Evolutionary conservation across 2,797 vertebrate genomes (phyloP).

Genomic region (Acrossocheilus wenchowensis): DNA sequence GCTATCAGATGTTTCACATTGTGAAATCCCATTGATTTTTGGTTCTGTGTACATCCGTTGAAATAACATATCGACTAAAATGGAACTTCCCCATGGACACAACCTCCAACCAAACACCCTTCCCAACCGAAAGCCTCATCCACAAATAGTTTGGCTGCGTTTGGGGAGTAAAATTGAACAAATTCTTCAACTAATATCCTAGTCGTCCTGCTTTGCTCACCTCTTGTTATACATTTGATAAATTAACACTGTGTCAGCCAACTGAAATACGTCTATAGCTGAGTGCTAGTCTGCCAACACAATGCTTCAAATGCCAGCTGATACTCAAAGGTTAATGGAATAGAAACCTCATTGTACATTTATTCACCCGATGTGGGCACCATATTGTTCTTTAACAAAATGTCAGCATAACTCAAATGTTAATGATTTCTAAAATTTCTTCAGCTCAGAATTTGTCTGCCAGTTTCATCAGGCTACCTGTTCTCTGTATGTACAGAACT

Average conservation of each 20-base stretch:
- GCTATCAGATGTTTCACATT: slow-evolving; percentile 38
- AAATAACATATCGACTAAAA: slow-evolving; percentile 52
- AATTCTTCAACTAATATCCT: slow-evolving; percentile 18
- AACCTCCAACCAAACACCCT: slow-evolving; percentile 29
- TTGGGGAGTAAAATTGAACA: slow-evolving; percentile 12
- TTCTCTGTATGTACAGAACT: not conserved
- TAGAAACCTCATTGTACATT: slow-evolving; percentile 58
- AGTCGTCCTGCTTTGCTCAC: not conserved
- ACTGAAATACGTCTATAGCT: slow-evolving; percentile 41
- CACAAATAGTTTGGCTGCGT: not conserved
- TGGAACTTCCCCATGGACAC: slow-evolving; percentile 31
- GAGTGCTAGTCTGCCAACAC: slow-evolving; percentile 44
- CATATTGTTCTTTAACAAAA: slow-evolving; percentile 61
- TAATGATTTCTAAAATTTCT: slow-evolving; percentile 58
- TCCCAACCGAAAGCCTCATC: slow-evolving; percentile 16
- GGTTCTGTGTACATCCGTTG: slow-evolving; percentile 43
- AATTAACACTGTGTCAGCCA: slow-evolving; percentile 34
- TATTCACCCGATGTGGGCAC: slow-evolving; percentile 47
- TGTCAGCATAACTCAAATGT: slow-evolving; percentile 62
- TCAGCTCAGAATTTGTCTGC: slow-evolving; percentile 6
- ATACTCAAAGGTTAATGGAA: slow-evolving; percentile 62
- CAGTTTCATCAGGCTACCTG: not conserved
- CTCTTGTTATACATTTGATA: slow-evolving; percentile 37
- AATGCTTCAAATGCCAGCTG: slow-evolving; percentile 56
- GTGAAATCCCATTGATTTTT: slow-evolving; percentile 50